Evolutionary conservation across 2,113 vertebrate species (phyloP), one percentile per base, ranked within the genome.

Genomic region (Rhodinocichla rosea): DNA sequence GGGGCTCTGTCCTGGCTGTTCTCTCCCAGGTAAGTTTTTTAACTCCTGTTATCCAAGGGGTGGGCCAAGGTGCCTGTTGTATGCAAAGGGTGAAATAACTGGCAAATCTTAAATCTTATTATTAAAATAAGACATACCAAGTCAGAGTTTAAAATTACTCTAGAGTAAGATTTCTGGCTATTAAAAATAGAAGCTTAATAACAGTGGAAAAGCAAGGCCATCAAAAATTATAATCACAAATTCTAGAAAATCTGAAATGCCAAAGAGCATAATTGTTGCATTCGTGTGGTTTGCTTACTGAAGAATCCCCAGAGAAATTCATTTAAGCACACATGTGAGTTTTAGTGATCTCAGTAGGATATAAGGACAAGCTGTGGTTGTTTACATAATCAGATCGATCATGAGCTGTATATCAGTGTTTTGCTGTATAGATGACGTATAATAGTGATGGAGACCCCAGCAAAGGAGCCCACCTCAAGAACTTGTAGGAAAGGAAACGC

Each of bases 281-380:
- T 76, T 92, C 26, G 21, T 62, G 30, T 73, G 6, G n/a, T 79
- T 92, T 91, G 33, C 71, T 90, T 88, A 42, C 45, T 67, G 71
- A 81, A 47, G 76, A 90, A 88, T 90, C 33, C 55, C 20, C 62
- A 53, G 44, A 83, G 27, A 88, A 88, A 39, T 42, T 53, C 0
- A 18, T 86, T 70, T 35, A 80, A 62, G 53, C 13, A 57, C 32
- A 32, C 15, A 6, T 44, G 50, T 30, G 52, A 56, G 27, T 84
- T 85, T 69, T 15, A n/a, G 60, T 74, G 39, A 30, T 86, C 60
- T 81, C 76, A 26, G 10, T 9, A 56, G 44, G 44, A 28, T 9
- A 7, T 62, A 55, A 62, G 49, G 56, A 23, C 0, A 0, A 20
- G 7, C 45, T 39, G 23, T 2, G 1, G 14, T 8, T 69, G 42